Conservation (phyloP, 2,113 vertebrate genomes). For the Ceyx cyanopectus region DNA sequence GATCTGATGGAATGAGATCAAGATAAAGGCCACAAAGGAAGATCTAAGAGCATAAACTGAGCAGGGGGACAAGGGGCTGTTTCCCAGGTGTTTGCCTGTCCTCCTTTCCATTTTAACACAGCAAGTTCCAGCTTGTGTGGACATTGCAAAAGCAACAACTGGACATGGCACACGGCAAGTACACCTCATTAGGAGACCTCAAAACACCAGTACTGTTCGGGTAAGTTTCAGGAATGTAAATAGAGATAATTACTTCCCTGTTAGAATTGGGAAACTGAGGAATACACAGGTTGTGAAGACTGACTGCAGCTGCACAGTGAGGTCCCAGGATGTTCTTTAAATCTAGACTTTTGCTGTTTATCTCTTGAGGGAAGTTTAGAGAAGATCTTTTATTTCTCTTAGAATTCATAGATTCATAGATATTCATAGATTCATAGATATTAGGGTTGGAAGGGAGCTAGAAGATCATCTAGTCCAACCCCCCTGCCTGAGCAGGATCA, state of each 20-base stretch:
- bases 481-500: too few species aligned
- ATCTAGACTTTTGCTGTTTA: not conserved
- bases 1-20: not conserved
- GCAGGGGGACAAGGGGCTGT: not conserved
- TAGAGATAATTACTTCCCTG: not conserved
- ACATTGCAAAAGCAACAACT: not conserved
- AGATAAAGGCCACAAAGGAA: not conserved
- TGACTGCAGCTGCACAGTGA: not conserved
- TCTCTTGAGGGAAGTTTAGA: not conserved
- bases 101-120: not conserved
- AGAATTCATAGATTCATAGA: too few species aligned
- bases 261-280: not conserved
- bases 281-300: not conserved
- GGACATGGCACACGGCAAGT: not conserved
- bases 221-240: not conserved
- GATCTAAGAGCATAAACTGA: not conserved
- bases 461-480: too few species aligned
- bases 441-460: too few species aligned
- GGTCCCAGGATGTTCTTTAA: not conserved
- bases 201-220: not conserved
- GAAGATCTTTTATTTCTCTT: not conserved
- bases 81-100: not conserved
- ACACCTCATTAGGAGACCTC: not conserved
- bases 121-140: not conserved
- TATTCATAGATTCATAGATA: too few species aligned